A percentile compares a stretch with the other conserved stretches of the same genome.
Conservation (phyloP, 2,113 vertebrate species). For the Willisornis vidua region DNA sequence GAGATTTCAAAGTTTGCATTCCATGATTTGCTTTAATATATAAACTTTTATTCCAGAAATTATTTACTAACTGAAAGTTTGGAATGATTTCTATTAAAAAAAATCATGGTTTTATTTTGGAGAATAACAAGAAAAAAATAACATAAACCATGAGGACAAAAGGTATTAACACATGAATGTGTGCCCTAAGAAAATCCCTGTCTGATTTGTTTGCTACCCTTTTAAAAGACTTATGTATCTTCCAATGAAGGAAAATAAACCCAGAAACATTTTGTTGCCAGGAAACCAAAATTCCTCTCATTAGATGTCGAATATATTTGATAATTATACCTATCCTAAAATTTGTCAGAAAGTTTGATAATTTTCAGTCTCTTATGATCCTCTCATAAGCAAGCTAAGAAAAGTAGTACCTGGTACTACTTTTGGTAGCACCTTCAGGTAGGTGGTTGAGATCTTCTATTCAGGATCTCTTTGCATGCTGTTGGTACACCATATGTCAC, state of each 20-base stretch:
- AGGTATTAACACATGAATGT: not conserved
- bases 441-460: not conserved
- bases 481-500: not conserved
- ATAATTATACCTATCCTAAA: not conserved
- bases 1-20: not conserved
- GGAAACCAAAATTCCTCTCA: not conserved
- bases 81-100: not conserved
- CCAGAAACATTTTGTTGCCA: not conserved
- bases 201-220: not conserved
- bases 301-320: not conserved
- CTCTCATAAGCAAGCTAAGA: not conserved
- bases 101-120: not conserved
- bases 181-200: not conserved
- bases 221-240: not conserved
- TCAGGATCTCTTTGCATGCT: not conserved
- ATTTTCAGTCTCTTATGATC: not conserved
- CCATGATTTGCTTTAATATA: not conserved
- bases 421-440: not conserved
- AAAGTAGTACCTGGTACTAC: not conserved
- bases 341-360: not conserved
- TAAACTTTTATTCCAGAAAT: not conserved
- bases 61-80: not conserved
- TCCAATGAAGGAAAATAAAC: not conserved
- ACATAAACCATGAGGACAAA: not conserved
- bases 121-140: not conserved